These are phyloP conservation scores for Harmothoe impar DNA, from an alignment of 2,888 invertebrate species.

Conservation along the genomic window DNA sequence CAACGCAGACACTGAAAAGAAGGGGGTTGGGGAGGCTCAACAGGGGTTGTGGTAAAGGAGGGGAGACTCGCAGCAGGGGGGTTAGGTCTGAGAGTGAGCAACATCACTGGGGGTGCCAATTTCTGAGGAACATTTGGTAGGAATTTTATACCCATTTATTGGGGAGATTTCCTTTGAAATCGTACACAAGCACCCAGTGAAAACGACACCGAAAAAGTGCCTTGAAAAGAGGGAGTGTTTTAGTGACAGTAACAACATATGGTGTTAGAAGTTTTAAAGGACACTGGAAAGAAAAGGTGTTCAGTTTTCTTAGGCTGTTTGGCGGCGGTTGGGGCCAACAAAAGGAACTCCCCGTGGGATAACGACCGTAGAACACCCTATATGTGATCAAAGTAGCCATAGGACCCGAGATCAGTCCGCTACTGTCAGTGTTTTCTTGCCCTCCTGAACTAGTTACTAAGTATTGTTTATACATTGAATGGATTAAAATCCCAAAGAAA, in stretches of 20 bases:
- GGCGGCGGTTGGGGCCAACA: not conserved
- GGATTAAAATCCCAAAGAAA: no score
- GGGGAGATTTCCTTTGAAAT: conserved; percentile 35
- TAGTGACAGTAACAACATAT: conserved; percentile 15
- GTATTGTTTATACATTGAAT: no score
- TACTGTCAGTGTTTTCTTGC: no score
- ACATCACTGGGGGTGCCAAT: conserved; percentile 1
- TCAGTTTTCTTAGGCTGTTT: not conserved
- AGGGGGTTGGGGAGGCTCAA: not conserved
- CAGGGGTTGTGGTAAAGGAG: not conserved
- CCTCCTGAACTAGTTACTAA: no score
- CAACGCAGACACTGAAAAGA: conserved; percentile 7
- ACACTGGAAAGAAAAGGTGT: not conserved
- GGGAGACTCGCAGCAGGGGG: not conserved
- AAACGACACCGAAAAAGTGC: conserved; percentile 13
- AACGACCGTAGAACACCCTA: not conserved
- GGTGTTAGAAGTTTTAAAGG: not conserved
- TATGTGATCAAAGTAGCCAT: conserved; percentile 10
- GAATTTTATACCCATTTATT: conserved; percentile 30
- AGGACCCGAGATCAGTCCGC: no score
- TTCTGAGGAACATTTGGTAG: not conserved
- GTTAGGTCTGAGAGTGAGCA: not conserved
- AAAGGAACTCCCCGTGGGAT: not conserved
- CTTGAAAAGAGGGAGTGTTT: not conserved
- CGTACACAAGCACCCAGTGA: not conserved